A percentile compares a stretch with the other conserved stretches of the same genome.
These are phyloP conservation scores for Crocuta crocuta DNA, from an alignment of 2,113 vertebrate species.

Conservation along the genomic window DNA sequence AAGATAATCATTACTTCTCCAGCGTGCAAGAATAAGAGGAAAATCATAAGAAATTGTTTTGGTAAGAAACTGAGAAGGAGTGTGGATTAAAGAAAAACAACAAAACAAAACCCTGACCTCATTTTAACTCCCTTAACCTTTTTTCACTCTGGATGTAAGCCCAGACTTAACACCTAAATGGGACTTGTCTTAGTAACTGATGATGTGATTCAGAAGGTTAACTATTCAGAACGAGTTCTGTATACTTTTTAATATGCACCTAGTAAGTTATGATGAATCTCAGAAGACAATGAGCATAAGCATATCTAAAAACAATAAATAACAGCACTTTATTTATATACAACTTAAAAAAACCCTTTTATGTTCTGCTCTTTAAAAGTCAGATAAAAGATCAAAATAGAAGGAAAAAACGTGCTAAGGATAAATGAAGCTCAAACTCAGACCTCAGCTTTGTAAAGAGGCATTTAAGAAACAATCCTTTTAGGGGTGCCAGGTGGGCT, in stretches of 20 bases:
- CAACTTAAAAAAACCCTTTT: constrained; percentile 2
- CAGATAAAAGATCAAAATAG: constrained; percentile 68
- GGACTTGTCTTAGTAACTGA: constrained; percentile 10
- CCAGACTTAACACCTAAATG: constrained; percentile 53
- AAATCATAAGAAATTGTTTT: constrained; percentile 40
- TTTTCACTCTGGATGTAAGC: constrained; percentile 41
- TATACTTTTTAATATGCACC: constrained; percentile 44
- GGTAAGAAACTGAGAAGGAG: constrained; percentile 8
- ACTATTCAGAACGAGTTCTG: constrained; percentile 49
- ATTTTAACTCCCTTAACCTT: constrained; percentile 13
- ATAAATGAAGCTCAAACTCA: constrained; percentile 22
- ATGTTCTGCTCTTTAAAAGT: constrained; percentile 52
- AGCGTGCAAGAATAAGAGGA: neutral
- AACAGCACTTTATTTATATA: constrained; percentile 46
- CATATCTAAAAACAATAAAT: constrained; percentile 66
- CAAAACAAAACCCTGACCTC: neutral
- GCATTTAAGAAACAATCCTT: neutral
- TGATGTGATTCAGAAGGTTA: constrained; percentile 15
- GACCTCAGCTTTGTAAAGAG: neutral
- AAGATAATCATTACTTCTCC: constrained; percentile 18
- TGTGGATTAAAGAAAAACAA: neutral
- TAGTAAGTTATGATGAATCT: constrained; percentile 28
- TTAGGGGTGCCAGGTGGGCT: neutral
- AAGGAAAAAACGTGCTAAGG: constrained; percentile 41
- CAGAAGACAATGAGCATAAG: constrained; percentile 26